Percentiles rank a stretch among this genome's conserved stretches.
Evolutionary conservation across 2,113 vertebrate species (phyloP).

Genomic region (Festucalex cinctus): DNA sequence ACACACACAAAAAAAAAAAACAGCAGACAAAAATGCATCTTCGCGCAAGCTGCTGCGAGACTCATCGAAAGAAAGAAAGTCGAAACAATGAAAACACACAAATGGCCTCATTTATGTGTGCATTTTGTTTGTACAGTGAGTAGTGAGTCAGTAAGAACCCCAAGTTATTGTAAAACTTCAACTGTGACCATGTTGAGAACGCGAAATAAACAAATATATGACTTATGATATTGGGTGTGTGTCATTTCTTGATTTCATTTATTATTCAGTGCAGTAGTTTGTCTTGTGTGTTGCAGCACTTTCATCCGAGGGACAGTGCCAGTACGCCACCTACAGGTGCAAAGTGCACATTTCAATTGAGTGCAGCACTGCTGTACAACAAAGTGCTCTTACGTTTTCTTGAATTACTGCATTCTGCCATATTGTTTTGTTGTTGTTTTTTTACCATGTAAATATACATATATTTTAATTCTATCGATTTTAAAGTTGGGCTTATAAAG

Average conservation of each 20-base stretch:
- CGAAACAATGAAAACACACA: slow-evolving; percentile 67
- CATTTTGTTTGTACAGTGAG: slow-evolving; percentile 87
- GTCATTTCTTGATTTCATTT: slow-evolving; percentile 4
- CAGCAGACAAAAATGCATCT: slow-evolving; percentile 41
- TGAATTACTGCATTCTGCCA: no score
- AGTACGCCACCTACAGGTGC: slow-evolving; percentile 48
- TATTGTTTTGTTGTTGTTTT: not conserved
- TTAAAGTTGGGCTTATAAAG: not conserved
- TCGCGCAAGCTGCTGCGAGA: slow-evolving; percentile 70
- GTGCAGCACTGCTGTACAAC: not conserved
- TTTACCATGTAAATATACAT: not conserved
- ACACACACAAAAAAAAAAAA: slow-evolving; percentile 13
- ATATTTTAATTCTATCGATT: not conserved
- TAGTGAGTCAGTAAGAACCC: slow-evolving; percentile 83
- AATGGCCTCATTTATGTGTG: slow-evolving; percentile 86
- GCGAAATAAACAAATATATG: slow-evolving; percentile 89
- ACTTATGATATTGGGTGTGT: slow-evolving; percentile 67
- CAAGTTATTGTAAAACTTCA: slow-evolving; percentile 90
- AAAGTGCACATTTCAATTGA: slow-evolving; percentile 5
- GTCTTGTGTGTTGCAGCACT: slow-evolving; percentile 5
- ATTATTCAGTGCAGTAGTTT: not conserved
- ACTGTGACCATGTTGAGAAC: slow-evolving; percentile 93
- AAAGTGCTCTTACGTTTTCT: not conserved
- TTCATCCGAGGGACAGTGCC: slow-evolving; percentile 52
- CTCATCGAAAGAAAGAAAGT: slow-evolving; percentile 52